Evolutionary conservation across 2,113 vertebrate genomes (phyloP).

Genomic region (Lethenteron camtschaticum): DNA sequence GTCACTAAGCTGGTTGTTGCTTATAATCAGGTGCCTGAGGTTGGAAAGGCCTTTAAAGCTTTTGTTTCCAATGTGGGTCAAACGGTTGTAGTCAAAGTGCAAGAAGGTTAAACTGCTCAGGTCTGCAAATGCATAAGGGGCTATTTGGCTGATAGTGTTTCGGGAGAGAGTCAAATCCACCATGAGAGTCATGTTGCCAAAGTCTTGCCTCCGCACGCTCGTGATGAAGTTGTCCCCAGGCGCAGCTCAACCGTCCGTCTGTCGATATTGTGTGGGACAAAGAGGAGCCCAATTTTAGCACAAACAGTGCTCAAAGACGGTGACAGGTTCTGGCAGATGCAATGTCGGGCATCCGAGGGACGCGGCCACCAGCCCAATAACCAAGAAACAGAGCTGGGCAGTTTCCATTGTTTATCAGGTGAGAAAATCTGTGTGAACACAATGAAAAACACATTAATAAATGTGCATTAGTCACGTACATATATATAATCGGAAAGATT

Average conservation of each 20-base stretch:
- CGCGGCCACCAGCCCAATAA: conserved; percentile 57
- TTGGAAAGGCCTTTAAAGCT: conserved; percentile 65
- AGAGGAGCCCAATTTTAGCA: conserved; percentile 81
- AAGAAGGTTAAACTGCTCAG: conserved; percentile 76
- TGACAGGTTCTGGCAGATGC: conserved; percentile 90
- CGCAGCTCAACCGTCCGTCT: conserved; percentile 79
- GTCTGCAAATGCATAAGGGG: conserved; percentile 77
- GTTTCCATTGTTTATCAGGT: conserved; percentile 79
- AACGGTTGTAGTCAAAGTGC: conserved; percentile 69
- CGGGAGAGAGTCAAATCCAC: conserved; percentile 85
- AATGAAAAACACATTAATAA: no score
- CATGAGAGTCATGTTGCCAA: conserved; percentile 88
- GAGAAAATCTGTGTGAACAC: no score
- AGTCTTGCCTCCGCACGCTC: conserved; percentile 65
- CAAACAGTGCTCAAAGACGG: conserved; percentile 91
- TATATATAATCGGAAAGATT: no score
- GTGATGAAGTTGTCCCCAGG: conserved; percentile 83
- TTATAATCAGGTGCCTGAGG: conserved; percentile 83
- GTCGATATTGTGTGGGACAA: conserved; percentile 74
- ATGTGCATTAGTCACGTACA: no score
- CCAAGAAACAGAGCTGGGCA: conserved; percentile 63
- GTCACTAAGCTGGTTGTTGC: conserved; percentile 68
- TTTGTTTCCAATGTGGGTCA: conserved; percentile 64
- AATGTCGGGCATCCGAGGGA: conserved; percentile 80
- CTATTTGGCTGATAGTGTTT: conserved; percentile 78